Evolutionary conservation across 2,888 invertebrate genomes (phyloP), one percentile per base, ranked within the genome.

Genomic region (Pelosia muscerda): DNA sequence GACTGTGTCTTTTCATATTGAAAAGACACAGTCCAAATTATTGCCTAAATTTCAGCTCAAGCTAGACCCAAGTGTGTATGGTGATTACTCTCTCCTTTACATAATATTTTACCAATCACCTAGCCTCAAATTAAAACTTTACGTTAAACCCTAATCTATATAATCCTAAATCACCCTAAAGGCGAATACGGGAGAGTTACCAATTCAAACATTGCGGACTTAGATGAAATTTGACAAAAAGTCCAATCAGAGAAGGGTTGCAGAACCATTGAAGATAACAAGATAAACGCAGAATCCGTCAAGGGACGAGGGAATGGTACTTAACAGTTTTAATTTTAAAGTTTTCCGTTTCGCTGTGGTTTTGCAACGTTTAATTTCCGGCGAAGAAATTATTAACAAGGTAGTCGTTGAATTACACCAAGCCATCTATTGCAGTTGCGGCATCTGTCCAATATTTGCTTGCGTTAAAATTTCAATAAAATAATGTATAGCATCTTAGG

Each of bases 281-380:
- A 85, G 86, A 89, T 89, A 86, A 86, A 84, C 77, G 76, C 75
- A 76, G 76, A 85, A 89, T 89, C 85, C 89, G 83, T 90, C 88
- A 86, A 88, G 86, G 81, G 87, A 86, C 81, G 78, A 83, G 84
- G 80, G 84, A 84, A 84, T 82, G 83, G 79, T 86, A 88, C 88
- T 88, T 84, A 86, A 88, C 88, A 89, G 88, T 92, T 92, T 90
- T 88, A 90, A 91, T 92, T 92, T 90, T 87, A 90, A 91, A 91
- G 86, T 90, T 92, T 90, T 81, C 88, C 87, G 87, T 86, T 89
- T 86, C 82, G 77, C 86, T 78, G 83, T 79, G 81, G 88, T 84
- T 84, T 59, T 86, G 88, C 89, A 89, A 86, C 88, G 91, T 92
- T 92, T 92, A 93, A 93, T 92, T 92, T 93, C 92, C 92, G 92